Percentiles rank a stretch among this genome's conserved stretches.
Conservation (phyloP, 2,797 vertebrate species). For the Acanthopagrus latus region DNA sequence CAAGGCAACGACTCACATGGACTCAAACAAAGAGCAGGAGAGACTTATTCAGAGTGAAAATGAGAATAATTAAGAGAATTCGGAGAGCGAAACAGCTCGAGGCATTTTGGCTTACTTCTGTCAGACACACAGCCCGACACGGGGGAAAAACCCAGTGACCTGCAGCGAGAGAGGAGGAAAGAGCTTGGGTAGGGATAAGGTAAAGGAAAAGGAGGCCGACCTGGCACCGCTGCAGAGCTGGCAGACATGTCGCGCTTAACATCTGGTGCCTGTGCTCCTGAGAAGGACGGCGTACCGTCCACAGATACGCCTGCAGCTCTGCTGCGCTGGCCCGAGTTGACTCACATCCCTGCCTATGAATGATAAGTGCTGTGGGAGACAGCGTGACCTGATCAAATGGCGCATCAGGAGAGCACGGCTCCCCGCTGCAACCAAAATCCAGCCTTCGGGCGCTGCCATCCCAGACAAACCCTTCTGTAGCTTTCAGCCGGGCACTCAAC, state of each 20-base stretch:
- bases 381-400: conserved; percentile 67
- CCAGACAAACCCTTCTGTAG: conserved; percentile 44
- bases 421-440: conserved; percentile 40
- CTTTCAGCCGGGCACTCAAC: conserved; percentile 49
- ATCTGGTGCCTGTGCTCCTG: conserved; percentile 68
- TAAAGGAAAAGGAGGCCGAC: conserved; percentile 43
- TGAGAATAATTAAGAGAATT: conserved; percentile 52
- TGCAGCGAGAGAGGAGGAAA: conserved; percentile 30
- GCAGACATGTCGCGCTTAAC: conserved; percentile 63
- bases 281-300: conserved; percentile 45
- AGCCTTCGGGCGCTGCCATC: conserved; percentile 29
- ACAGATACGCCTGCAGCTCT: conserved; percentile 53
- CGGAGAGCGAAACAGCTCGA: conserved; percentile 34
- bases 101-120: conserved; percentile 48
- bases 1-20: background rate
- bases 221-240: conserved; percentile 48
- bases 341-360: conserved; percentile 65
- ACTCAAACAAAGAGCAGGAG: conserved; percentile 6
- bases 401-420: conserved; percentile 49
- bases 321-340: conserved; percentile 44
- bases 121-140: conserved; percentile 16
- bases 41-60: conserved; percentile 9
- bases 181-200: conserved; percentile 20
- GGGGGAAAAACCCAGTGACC: conserved; percentile 64
- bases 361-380: conserved; percentile 57